Percentiles rank a stretch among this genome's conserved stretches.
Conservation (phyloP, 2,888 invertebrate genomes). For the Cantharis lateralis region DNA sequence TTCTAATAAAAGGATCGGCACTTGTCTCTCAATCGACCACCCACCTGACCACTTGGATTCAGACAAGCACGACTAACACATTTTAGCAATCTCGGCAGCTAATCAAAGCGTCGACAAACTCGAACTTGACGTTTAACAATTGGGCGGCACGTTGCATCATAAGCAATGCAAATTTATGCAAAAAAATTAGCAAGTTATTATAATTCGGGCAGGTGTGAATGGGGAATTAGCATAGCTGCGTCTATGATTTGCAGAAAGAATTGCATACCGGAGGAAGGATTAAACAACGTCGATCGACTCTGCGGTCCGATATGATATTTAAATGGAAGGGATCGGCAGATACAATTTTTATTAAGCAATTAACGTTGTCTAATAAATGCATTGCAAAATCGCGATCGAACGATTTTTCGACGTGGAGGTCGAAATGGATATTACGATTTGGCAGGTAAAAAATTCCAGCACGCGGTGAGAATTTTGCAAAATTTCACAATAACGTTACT, state of each 20-base stretch:
- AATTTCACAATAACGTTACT: not conserved
- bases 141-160: not conserved
- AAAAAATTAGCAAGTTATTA: conserved; percentile 1
- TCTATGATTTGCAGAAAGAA: not conserved
- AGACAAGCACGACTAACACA: not conserved
- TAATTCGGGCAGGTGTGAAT: not conserved
- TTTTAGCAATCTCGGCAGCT: not conserved
- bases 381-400: not conserved
- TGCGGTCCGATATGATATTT: not conserved
- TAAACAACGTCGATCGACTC: not conserved
- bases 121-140: not conserved
- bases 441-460: not conserved
- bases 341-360: not conserved
- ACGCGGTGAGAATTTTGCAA: not conserved
- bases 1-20: not conserved
- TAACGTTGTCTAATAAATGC: not conserved
- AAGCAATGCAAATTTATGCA: not conserved
- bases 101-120: not conserved
- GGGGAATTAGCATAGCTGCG: not conserved
- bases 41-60: not conserved
- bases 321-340: not conserved
- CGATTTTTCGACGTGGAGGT: not conserved
- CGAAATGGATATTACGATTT: not conserved
- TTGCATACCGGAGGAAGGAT: not conserved
- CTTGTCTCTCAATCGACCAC: not conserved